Percentiles rank a stretch among this genome's conserved stretches.
These are phyloP conservation scores for Hetaerina titia DNA, from an alignment of 2,888 invertebrate genomes.

Conservation along the genomic window DNA sequence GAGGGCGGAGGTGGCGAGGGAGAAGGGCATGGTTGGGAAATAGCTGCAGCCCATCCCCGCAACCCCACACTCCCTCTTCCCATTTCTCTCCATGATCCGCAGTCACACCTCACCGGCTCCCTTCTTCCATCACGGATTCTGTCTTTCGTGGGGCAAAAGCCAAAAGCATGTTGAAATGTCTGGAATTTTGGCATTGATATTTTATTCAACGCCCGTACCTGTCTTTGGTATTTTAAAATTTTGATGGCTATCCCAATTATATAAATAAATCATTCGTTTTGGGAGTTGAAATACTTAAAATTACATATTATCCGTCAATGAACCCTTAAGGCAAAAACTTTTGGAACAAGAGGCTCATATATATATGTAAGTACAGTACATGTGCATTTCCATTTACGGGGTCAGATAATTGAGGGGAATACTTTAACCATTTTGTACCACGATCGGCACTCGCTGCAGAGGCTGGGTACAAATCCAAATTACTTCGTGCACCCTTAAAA, in stretches of 20 bases:
- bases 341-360: too few species aligned
- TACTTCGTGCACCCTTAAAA: too few species aligned
- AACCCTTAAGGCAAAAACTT: too few species aligned
- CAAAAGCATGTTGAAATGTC: conserved; percentile 27
- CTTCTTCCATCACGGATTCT: background rate
- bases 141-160: background rate
- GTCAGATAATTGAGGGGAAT: too few species aligned
- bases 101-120: background rate
- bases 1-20: background rate
- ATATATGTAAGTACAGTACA: too few species aligned
- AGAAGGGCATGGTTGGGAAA: background rate
- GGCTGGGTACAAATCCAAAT: too few species aligned
- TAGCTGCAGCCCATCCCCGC: background rate
- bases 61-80: background rate
- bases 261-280: too few species aligned
- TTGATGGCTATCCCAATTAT: background rate
- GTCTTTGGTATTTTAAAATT: background rate
- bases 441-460: too few species aligned
- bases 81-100: background rate
- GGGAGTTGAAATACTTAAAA: too few species aligned
- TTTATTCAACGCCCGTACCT: background rate
- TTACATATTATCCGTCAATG: too few species aligned
- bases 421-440: too few species aligned
- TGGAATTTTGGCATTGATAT: conserved; percentile 10
- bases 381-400: too few species aligned